Conservation (phyloP, 2,888 invertebrate species). For the Quadroppia sp. region DNA sequence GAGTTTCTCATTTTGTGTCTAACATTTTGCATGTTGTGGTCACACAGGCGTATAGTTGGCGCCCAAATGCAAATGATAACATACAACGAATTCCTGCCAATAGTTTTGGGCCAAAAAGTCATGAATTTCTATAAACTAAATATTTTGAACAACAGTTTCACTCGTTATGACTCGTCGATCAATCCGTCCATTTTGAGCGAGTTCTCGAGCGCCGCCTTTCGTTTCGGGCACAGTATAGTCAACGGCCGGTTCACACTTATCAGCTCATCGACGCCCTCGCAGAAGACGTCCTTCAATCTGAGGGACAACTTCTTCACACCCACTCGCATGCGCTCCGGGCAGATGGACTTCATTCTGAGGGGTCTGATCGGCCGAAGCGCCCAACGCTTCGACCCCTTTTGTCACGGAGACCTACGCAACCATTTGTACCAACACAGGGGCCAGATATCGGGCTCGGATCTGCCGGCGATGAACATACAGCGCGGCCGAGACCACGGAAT, state of each 20-base stretch:
- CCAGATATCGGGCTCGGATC: slow-evolving; percentile 71
- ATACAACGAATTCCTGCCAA: slow-evolving; percentile 60
- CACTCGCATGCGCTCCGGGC: slow-evolving; percentile 34
- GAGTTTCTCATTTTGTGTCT: neutral
- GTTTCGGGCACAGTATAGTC: slow-evolving; percentile 52
- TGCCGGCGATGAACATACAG: slow-evolving; percentile 71
- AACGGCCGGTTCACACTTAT: slow-evolving; percentile 79
- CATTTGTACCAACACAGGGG: slow-evolving; percentile 74
- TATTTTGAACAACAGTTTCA: slow-evolving; percentile 73
- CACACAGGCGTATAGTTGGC: slow-evolving; percentile 52
- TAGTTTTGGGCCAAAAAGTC: slow-evolving; percentile 63
- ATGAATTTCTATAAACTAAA: slow-evolving; percentile 44
- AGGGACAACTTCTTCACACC: slow-evolving; percentile 42
- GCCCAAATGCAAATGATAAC: slow-evolving; percentile 57
- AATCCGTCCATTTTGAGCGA: slow-evolving; percentile 76
- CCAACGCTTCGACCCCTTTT: slow-evolving; percentile 55
- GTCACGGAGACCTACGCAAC: slow-evolving; percentile 53
- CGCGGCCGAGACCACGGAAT: slow-evolving; percentile 72
- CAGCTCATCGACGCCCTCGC: slow-evolving; percentile 61
- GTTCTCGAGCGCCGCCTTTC: slow-evolving; percentile 69
- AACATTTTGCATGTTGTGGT: neutral
- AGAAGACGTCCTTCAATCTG: slow-evolving; percentile 54
- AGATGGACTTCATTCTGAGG: slow-evolving; percentile 53
- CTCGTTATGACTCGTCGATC: slow-evolving; percentile 56
- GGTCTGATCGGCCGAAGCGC: slow-evolving; percentile 54